Conservation (phyloP, 2,888 invertebrate species). For the Lamproptera curius region DNA sequence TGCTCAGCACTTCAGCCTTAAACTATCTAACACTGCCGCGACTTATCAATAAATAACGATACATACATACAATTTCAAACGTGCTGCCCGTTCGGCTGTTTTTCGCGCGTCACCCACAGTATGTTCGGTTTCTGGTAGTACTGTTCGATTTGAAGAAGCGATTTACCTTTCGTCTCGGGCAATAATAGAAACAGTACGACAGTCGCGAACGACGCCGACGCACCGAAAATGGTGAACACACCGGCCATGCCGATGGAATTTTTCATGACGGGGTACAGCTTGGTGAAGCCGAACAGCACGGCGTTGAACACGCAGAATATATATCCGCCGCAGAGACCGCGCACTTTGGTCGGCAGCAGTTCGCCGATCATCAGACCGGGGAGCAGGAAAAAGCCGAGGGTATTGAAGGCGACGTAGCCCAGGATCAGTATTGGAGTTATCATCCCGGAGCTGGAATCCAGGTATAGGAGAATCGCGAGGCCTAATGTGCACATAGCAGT, state of each 20-base stretch:
- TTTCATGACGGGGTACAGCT: slow-evolving; percentile 82
- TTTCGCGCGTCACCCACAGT: slow-evolving; percentile 78
- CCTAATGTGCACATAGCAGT: slow-evolving; percentile 81
- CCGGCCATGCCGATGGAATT: slow-evolving; percentile 80
- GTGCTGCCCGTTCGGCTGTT: slow-evolving; percentile 41
- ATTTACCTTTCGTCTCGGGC: slow-evolving; percentile 86
- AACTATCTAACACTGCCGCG: not conserved
- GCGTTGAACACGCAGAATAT: slow-evolving; percentile 86
- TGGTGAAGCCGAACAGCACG: slow-evolving; percentile 82
- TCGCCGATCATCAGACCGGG: slow-evolving; percentile 88
- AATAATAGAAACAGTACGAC: slow-evolving; percentile 82
- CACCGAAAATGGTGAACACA: slow-evolving; percentile 84
- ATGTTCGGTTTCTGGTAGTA: slow-evolving; percentile 84
- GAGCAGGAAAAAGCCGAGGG: slow-evolving; percentile 84
- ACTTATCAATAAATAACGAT: slow-evolving; percentile 7
- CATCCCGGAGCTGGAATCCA: slow-evolving; percentile 44
- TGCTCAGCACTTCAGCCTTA: not conserved
- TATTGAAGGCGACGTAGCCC: slow-evolving; percentile 86
- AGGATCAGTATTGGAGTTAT: slow-evolving; percentile 67
- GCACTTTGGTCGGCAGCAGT: slow-evolving; percentile 84
- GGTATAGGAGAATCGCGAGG: slow-evolving; percentile 60
- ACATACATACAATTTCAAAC: slow-evolving; percentile 37
- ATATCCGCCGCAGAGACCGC: slow-evolving; percentile 85
- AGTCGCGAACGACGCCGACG: slow-evolving; percentile 79
- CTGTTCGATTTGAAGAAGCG: slow-evolving; percentile 86